Percentiles rank a stretch among this genome's conserved stretches.
Conservation (phyloP, 2,113 vertebrate genomes). For the Hippolais icterina region DNA sequence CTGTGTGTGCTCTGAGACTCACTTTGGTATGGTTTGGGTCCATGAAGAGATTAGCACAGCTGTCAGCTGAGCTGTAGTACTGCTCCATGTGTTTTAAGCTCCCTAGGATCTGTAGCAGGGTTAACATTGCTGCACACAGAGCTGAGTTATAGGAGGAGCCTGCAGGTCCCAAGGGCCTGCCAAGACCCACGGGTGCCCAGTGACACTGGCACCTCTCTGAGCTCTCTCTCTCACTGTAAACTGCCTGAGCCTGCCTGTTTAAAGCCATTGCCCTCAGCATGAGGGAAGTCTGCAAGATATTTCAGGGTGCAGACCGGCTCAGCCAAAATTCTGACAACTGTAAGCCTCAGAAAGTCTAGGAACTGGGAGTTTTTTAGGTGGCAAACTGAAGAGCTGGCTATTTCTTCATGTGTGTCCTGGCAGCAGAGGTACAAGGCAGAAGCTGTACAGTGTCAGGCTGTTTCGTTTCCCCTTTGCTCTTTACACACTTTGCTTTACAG, state of each 20-base stretch:
- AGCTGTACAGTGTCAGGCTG: background rate
- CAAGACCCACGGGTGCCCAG: rapidly evolving
- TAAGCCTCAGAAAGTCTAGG: background rate
- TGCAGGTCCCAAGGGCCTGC: background rate
- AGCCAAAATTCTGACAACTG: background rate
- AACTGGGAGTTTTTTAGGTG: background rate
- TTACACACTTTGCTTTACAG: background rate
- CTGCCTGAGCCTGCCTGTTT: background rate
- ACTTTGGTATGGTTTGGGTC: background rate
- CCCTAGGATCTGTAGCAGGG: background rate
- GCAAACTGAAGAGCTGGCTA: background rate
- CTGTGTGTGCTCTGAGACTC: background rate
- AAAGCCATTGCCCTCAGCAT: background rate
- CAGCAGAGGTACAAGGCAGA: background rate
- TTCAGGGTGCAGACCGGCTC: background rate
- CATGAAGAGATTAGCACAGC: background rate
- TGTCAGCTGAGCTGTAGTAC: background rate
- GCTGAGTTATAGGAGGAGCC: background rate
- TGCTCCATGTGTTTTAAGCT: background rate
- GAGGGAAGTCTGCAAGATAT: background rate
- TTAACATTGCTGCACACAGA: background rate
- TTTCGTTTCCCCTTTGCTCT: background rate
- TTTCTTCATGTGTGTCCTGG: background rate
- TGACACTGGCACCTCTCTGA: background rate
- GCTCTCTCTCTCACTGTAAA: background rate